These are phyloP conservation scores for Molothrus aeneus DNA, from an alignment of 2,797 vertebrate genomes.

Conservation along the genomic window DNA sequence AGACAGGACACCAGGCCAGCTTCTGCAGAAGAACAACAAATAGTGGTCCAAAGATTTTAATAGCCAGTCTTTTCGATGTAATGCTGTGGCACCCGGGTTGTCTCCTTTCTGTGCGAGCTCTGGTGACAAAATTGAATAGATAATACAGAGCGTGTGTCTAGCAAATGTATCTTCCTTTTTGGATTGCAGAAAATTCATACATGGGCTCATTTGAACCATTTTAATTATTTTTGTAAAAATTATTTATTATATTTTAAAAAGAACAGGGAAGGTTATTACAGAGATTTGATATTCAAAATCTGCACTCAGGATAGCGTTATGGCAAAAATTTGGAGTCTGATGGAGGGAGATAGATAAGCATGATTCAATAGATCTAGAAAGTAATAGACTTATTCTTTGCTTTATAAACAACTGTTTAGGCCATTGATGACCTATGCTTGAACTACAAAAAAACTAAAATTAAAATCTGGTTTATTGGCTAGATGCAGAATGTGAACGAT, in stretches of 20 bases:
- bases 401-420: not conserved
- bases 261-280: not conserved
- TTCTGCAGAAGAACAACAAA: not conserved
- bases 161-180: not conserved
- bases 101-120: not conserved
- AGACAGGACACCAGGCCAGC: not conserved
- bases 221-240: not conserved
- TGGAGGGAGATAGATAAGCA: not conserved
- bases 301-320: not conserved
- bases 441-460: not conserved
- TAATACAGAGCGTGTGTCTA: fast-evolving
- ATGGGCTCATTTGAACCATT: not conserved
- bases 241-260: not conserved
- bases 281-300: not conserved
- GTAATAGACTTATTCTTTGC: not conserved
- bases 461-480: not conserved
- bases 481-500: not conserved
- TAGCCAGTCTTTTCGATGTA: not conserved
- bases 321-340: not conserved
- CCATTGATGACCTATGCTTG: not conserved
- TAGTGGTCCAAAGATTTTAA: not conserved
- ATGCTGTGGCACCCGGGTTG: not conserved
- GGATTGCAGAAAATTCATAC: not conserved
- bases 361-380: too few species aligned
- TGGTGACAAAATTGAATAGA: not conserved